Conservation (phyloP, 2,113 vertebrate genomes). For the Corythoichthys intestinalis region DNA sequence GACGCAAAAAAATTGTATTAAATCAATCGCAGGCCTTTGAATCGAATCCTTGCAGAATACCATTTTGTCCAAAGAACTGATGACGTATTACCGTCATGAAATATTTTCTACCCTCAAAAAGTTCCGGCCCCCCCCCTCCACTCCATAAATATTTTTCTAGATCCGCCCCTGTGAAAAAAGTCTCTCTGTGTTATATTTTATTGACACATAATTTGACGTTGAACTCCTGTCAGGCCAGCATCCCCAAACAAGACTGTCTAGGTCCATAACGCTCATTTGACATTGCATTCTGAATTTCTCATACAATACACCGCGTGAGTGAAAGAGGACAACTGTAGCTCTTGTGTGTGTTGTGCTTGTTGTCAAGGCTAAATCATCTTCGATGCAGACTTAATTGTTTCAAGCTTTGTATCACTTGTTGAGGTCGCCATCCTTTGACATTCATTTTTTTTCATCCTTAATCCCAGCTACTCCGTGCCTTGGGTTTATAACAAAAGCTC, state of each 20-base stretch:
- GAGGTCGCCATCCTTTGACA: slow-evolving; percentile 49
- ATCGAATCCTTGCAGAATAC: too few species aligned
- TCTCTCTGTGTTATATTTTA: background rate
- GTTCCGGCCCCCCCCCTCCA: too few species aligned
- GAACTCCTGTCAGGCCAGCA: background rate
- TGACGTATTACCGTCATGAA: too few species aligned
- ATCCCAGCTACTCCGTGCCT: slow-evolving; percentile 31
- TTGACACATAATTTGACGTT: background rate
- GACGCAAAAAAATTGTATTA: too few species aligned
- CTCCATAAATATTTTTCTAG: too few species aligned
- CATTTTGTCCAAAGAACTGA: too few species aligned
- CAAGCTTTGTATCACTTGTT: slow-evolving; percentile 10
- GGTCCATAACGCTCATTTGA: background rate
- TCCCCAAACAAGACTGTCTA: background rate
- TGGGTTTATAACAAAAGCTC: slow-evolving; percentile 52
- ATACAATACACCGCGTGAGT: background rate
- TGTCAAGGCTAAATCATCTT: slow-evolving; percentile 12
- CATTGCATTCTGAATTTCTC: background rate
- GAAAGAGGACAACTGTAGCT: background rate
- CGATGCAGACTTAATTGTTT: slow-evolving; percentile 8
- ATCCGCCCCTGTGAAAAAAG: background rate
- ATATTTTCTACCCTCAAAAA: too few species aligned
- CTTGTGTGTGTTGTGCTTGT: slow-evolving; percentile 10
- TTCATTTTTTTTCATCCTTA: slow-evolving; percentile 32
- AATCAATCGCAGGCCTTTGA: too few species aligned